Conservation (phyloP, 2,888 invertebrate species). For the Rambutsinella grinnellia region DNA sequence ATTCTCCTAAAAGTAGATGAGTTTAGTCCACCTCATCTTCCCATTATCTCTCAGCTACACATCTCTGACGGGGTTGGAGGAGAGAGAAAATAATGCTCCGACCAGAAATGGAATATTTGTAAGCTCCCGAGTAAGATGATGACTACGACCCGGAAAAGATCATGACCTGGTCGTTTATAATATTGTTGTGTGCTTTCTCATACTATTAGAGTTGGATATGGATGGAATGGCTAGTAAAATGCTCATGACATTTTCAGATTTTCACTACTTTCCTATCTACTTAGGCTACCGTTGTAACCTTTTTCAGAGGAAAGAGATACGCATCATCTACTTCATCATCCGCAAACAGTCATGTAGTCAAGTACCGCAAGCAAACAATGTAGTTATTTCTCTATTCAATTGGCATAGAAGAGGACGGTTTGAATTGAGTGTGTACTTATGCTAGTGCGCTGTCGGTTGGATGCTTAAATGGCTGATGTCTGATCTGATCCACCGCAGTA, state of each 20-base stretch:
- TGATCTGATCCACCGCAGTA: neutral
- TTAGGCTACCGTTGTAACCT: neutral
- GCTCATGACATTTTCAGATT: slow-evolving; percentile 17
- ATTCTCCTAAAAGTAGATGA: neutral
- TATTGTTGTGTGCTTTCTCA: slow-evolving; percentile 25
- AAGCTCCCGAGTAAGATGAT: slow-evolving; percentile 1
- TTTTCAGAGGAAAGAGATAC: slow-evolving; percentile 25
- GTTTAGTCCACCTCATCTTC: slow-evolving; percentile 6
- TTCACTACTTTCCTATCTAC: slow-evolving; percentile 1
- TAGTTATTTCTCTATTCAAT: slow-evolving; percentile 25
- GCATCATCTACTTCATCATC: slow-evolving; percentile 35
- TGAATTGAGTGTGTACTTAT: neutral
- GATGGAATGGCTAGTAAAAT: no score
- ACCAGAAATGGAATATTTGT: neutral
- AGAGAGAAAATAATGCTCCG: no score
- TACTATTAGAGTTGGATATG: no score
- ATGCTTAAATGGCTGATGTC: neutral
- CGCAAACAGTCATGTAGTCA: slow-evolving; percentile 20
- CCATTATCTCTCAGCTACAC: no score
- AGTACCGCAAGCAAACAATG: slow-evolving; percentile 30
- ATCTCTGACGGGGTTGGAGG: no score
- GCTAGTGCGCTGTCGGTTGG: neutral
- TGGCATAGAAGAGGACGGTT: slow-evolving; percentile 4
- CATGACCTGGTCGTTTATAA: slow-evolving; percentile 44
- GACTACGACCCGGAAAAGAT: slow-evolving; percentile 37